Conservation (phyloP, 2,797 vertebrate species). For the Oryzias dopingdopingensis region DNA sequence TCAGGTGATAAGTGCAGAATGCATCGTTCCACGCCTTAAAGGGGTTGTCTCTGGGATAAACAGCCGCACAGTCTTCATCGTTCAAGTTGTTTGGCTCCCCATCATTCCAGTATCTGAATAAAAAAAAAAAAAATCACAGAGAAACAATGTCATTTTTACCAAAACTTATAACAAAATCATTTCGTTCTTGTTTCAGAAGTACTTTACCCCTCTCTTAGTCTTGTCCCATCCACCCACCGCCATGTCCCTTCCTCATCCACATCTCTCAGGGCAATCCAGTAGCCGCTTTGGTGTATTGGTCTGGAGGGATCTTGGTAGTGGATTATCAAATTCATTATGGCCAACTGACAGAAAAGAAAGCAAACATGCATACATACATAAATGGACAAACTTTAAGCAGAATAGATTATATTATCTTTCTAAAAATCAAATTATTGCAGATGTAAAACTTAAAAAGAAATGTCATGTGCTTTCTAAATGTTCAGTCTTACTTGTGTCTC, state of each 20-base stretch:
- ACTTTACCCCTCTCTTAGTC: constrained; percentile 58
- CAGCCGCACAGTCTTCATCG: constrained; percentile 70
- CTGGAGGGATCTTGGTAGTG: not conserved
- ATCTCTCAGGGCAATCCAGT: constrained; percentile 71
- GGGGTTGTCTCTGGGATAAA: constrained; percentile 51
- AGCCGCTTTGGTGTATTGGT: not conserved
- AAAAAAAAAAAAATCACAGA: too few relatives aligned
- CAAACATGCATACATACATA: constrained; percentile 5
- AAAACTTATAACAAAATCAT: not conserved
- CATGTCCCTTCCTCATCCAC: constrained; percentile 61
- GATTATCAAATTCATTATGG: constrained; percentile 34
- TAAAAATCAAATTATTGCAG: not conserved
- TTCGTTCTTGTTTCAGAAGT: not conserved
- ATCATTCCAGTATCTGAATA: constrained; percentile 63
- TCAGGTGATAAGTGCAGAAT: constrained; percentile 53
- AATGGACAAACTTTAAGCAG: not conserved
- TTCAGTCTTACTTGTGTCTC: constrained; percentile 58
- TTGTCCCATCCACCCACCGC: constrained; percentile 69
- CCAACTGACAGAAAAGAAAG: constrained; percentile 39
- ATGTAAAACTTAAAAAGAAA: not conserved
- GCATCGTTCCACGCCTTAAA: constrained; percentile 73
- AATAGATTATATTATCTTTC: not conserved
- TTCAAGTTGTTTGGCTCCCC: constrained; percentile 52
- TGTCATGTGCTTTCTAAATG: not conserved
- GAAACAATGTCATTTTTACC: too few relatives aligned